Evolutionary conservation across 2,888 invertebrate species (phyloP).

Genomic region (Drosophila colorata): DNA sequence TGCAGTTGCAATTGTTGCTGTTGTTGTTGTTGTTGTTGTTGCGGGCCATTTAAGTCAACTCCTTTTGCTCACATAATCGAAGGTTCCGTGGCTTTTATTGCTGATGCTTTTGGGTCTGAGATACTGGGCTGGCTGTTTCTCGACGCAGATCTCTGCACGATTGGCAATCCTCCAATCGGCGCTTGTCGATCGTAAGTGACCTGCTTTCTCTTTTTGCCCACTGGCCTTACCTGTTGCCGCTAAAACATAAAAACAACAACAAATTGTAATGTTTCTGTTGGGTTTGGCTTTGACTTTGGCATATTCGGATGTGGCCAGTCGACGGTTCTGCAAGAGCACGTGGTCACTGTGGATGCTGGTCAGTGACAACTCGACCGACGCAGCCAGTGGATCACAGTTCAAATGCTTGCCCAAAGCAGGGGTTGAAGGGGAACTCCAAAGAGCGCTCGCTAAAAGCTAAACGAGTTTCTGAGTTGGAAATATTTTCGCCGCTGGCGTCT

Average conservation of each 20-base stretch:
- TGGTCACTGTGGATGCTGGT: slow-evolving; percentile 40
- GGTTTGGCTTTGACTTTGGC: slow-evolving; percentile 13
- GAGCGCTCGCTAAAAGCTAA: slow-evolving; percentile 4
- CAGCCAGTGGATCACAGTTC: slow-evolving; percentile 35
- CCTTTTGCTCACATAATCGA: slow-evolving; percentile 48
- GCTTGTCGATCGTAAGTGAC: slow-evolving; percentile 67
- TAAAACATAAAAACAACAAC: slow-evolving; percentile 9
- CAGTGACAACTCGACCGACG: slow-evolving; percentile 4
- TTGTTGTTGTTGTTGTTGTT: neutral
- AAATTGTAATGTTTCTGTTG: slow-evolving; percentile 17
- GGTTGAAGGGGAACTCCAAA: neutral
- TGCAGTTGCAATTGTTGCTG: slow-evolving; percentile 12
- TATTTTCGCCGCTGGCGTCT: slow-evolving; percentile 25
- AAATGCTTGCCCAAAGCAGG: slow-evolving; percentile 14
- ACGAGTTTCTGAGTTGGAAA: slow-evolving; percentile 34
- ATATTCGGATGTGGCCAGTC: slow-evolving; percentile 18
- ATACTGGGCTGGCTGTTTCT: slow-evolving; percentile 18
- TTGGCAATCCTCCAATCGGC: slow-evolving; percentile 61
- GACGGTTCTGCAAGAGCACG: slow-evolving; percentile 48
- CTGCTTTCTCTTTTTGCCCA: slow-evolving; percentile 72
- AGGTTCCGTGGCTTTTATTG: slow-evolving; percentile 14
- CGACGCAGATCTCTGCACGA: slow-evolving; percentile 29
- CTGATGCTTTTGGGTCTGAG: slow-evolving; percentile 7
- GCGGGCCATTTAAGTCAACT: slow-evolving; percentile 34
- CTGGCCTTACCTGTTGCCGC: slow-evolving; percentile 41